Base-by-base conservation (phyloP, 2,888 invertebrate species). In the Lobophora halterata region DNA sequence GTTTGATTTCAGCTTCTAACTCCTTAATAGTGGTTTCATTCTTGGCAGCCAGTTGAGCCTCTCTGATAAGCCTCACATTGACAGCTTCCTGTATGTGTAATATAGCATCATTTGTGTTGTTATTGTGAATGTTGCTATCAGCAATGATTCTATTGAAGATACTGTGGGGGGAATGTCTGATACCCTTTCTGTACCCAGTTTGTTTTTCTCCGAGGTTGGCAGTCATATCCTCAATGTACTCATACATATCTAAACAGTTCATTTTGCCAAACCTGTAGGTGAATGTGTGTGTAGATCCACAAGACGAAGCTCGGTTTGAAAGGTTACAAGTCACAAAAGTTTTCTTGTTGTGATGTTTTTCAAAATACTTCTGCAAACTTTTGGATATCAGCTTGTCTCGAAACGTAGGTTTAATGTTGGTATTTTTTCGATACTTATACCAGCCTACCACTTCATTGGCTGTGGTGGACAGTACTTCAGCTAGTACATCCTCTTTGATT, bases 371-470 rank as follows among this genome's bases (percentile, higher is more conserved):
- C 40, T 89, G 86, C 21, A 93, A 74, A 26, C 91, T 89, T 68
- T 89, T 91, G 31, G 92, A 90, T 47, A 93, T 79, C 46, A 90
- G 66, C 71, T 89, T 91, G 50, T 93, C 92, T 41, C 91, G 74
- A 44, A 92, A 79, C 1, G 91, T 90, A n/a, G 90, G 88, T 52
- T 82, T 86, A 12, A 90, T 78, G 23, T 74, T 79, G 27, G 80
- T 79, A 32, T 89, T 86, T 49, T 85, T 82, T 48, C 91, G 87
- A 58, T 90, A 92, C 65, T 89, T 90, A 63, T 91, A 93, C 92
- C 93, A 93, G 11, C 91, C 93, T 5, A 93, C 89, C 10, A 92
- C 88, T 72, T 90, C 89, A 50, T 77, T 82, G 10, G 88, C 82
- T 40, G 87, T 81, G 38, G 77, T 77, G 1, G 88, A 82, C 7